Evolutionary conservation across 2,888 invertebrate genomes (phyloP).

Genomic region (Hoplodrina ambigua): DNA sequence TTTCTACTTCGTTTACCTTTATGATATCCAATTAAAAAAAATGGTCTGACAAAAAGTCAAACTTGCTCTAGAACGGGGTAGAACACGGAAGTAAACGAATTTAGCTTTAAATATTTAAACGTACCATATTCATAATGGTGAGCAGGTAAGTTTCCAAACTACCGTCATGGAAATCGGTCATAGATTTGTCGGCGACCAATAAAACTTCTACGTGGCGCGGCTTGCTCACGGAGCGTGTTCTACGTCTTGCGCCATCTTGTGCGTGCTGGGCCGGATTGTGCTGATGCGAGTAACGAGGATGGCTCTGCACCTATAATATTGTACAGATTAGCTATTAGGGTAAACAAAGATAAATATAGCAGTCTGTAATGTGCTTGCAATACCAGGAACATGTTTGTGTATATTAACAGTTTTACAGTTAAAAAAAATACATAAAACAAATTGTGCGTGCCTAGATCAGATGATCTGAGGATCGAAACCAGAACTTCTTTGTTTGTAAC

Average conservation of each 20-base stretch:
- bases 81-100: constrained; percentile 24
- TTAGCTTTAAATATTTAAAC: constrained; percentile 47
- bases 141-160: constrained; percentile 96
- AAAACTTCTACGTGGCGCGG: constrained; percentile 96
- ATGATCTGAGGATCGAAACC: neutral
- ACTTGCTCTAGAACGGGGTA: neutral
- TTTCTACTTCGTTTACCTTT: neutral
- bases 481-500: neutral
- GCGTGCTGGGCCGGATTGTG: constrained; percentile 66
- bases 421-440: constrained; percentile 10
- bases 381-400: constrained; percentile 6
- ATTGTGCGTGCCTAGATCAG: neutral
- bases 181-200: constrained; percentile 96
- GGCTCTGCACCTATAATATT: constrained; percentile 68
- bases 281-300: constrained; percentile 72
- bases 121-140: constrained; percentile 98
- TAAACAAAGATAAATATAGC: constrained; percentile 17
- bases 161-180: constrained; percentile 96
- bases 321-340: constrained; percentile 19
- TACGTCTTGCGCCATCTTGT: constrained; percentile 65
- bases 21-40: neutral
- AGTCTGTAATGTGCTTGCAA: neutral
- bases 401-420: neutral
- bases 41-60: neutral
- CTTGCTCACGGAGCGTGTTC: constrained; percentile 93